Evolutionary conservation across 2,113 vertebrate genomes (phyloP).

Genomic region (Ardeotis arabs): DNA sequence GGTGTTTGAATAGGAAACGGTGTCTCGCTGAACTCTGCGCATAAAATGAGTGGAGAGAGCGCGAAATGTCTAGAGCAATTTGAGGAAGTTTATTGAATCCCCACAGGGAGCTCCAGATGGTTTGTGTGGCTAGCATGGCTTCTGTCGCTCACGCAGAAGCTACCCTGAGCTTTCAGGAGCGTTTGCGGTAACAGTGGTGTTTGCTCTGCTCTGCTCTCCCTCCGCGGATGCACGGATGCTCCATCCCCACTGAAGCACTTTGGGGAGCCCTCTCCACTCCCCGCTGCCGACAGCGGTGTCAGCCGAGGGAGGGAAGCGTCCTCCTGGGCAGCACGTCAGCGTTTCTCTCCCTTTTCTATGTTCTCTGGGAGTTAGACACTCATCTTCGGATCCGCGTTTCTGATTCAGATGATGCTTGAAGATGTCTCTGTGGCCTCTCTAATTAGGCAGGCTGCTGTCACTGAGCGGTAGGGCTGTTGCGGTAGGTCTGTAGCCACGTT

Average conservation of each 20-base stretch:
- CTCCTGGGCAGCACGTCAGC: not conserved
- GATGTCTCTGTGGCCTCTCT: not conserved
- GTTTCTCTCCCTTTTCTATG: rapidly evolving
- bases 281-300: rapidly evolving
- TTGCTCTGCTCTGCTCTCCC: not conserved
- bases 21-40: not conserved
- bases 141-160: not conserved
- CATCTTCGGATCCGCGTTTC: not conserved
- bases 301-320: rapidly evolving
- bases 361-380: not conserved
- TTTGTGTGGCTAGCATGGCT: not conserved
- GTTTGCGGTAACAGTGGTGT: not conserved
- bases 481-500: rapidly evolving
- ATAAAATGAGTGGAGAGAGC: slow-evolving; percentile 15
- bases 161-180: not conserved
- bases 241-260: not conserved
- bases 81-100: slow-evolving; percentile 36
- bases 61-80: slow-evolving; percentile 41
- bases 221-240: rapidly evolving
- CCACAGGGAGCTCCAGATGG: slow-evolving; percentile 58
- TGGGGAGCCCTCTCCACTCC: not conserved
- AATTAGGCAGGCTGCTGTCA: not conserved
- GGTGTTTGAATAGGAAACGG: not conserved
- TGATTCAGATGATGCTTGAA: not conserved
- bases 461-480: not conserved